Base-by-base conservation (phyloP, 2,113 vertebrate genomes). In the Halichoeres trimaculatus region DNA sequence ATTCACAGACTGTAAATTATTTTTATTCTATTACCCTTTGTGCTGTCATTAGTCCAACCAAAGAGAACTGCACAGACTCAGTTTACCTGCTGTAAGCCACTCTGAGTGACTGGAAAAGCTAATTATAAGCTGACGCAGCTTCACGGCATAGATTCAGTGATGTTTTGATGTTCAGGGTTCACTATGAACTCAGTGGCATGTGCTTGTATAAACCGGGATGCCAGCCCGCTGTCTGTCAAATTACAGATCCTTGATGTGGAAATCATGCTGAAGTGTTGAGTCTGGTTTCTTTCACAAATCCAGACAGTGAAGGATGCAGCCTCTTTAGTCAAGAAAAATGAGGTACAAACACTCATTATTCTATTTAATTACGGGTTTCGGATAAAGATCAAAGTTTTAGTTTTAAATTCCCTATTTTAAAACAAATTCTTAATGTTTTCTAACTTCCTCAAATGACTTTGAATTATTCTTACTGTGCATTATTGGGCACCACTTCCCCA, bases 111-210 rank as follows among this genome's bases (percentile, higher is more conserved):
- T 60, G 26, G 12, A 74, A 45, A 22, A n/a, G 41, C 34, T 75
- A 77, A 77, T 82, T 63, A 80, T 66, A 54, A 66, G 38, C 61
- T 64, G 66, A 61, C 7, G 8, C 45, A 69, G 64, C 56, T 54
- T 74, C 54, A 48, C 38, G 68, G 48, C 30, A 52, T 13, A 50
- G 61, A 26, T 19, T 13, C 8, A 45, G 56, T 19, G 16, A 38
- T 67, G 62, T 69, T 81, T 70, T 82, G 59, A 79, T 77, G 62
- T 71, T 75, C 50, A 40, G 1, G 53, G 43, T 52, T 81, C 45
- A 57, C 47, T 23, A 52, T 70, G 50, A 71, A 64, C 43, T 74
- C 48, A 40, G 34, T 48, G 41, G 20, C 65, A 55, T 53, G 30
- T 54, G 26, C 51, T 24, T 40, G 10, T 66, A 64, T 38, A 64